Evolutionary conservation across 2,113 vertebrate genomes (phyloP).

Genomic region (Microcebus lehilahytsara): DNA sequence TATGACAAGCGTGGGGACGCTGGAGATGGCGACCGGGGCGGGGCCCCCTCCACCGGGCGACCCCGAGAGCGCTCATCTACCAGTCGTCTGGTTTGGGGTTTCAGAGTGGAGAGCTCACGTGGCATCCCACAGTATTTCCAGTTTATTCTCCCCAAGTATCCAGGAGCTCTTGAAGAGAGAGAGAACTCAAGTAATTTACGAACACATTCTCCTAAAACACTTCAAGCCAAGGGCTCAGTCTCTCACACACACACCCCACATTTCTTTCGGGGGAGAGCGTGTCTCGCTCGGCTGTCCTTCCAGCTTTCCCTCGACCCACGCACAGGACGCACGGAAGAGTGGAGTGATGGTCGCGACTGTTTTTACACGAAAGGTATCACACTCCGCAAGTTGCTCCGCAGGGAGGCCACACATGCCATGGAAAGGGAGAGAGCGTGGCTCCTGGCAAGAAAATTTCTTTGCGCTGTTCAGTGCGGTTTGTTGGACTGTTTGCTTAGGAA

Average conservation of each 20-base stretch:
- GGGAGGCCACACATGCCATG: neutral
- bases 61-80: accelerated
- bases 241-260: too few species aligned
- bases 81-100: neutral
- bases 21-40: neutral
- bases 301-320: neutral
- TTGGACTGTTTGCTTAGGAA: neutral
- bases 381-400: accelerated
- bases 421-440: neutral
- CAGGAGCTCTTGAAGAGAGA: neutral
- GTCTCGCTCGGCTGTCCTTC: neutral
- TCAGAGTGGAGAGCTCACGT: neutral
- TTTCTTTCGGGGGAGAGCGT: neutral
- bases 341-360: neutral
- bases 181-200: neutral
- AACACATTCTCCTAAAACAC: neutral
- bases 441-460: neutral
- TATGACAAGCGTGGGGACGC: neutral
- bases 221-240: neutral
- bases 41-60: neutral
- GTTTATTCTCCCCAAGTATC: neutral
- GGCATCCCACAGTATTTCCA: neutral
- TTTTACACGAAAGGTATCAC: neutral
- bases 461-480: neutral
- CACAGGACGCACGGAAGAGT: neutral